These are phyloP conservation scores for Prionchulus punctatus DNA, from an alignment of 2,888 invertebrate genomes.

Conservation along the genomic window DNA sequence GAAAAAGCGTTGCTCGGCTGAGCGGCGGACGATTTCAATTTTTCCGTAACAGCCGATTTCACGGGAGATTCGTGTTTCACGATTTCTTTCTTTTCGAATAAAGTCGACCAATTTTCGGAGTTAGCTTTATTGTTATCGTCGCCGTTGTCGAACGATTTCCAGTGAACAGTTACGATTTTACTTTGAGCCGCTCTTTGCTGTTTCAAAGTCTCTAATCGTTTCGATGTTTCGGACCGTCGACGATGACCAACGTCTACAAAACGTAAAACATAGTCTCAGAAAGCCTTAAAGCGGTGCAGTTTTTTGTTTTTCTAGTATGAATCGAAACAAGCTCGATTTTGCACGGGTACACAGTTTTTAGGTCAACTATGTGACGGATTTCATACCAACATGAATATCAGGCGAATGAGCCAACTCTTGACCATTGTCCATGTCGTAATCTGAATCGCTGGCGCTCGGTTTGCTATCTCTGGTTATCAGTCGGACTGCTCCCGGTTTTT, in stretches of 20 bases:
- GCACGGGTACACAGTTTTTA: no score
- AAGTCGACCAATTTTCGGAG: no score
- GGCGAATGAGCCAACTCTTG: not conserved
- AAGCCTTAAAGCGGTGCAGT: no score
- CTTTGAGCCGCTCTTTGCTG: not conserved
- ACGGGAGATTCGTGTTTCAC: no score
- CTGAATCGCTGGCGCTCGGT: not conserved
- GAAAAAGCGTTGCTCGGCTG: constrained; percentile 54
- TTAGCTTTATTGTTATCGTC: not conserved
- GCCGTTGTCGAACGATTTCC: not conserved
- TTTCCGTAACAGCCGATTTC: not conserved
- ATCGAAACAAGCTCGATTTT: no score
- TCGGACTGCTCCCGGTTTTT: not conserved
- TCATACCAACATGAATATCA: not conserved
- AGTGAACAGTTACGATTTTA: not conserved
- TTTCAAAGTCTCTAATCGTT: constrained; percentile 2
- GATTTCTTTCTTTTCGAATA: not conserved
- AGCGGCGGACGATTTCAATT: not conserved
- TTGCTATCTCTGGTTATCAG: not conserved
- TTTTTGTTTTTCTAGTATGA: no score
- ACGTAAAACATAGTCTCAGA: no score
- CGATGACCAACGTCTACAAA: constrained; percentile 1
- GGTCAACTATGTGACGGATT: no score
- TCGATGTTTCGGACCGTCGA: not conserved
- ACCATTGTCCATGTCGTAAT: no score